Evolutionary conservation across 2,797 vertebrate species (phyloP), one percentile per base, ranked within the genome.

Genomic region (Acrossocheilus fasciatus): DNA sequence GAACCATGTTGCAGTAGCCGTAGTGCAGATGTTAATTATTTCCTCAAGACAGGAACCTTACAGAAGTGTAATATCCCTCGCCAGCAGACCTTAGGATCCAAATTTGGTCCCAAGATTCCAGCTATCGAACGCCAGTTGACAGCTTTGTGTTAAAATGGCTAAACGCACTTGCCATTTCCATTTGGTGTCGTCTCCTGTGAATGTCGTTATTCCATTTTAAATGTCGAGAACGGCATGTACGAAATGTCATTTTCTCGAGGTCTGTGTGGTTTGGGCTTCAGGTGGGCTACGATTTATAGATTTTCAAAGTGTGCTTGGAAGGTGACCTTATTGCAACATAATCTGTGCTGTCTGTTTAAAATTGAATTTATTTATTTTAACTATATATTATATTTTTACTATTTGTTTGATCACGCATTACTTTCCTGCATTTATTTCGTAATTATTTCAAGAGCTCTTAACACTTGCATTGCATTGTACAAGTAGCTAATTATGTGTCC

Each of bases 341-440:
- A 91, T 91, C 92, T 79, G 89, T 90, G 81, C 89, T 89, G 82
- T 57, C 76, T 73, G 93, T 94, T 93, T 94, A 93, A 91, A 89
- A 87, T 92, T 92, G 92, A 94, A 91, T 93, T 96, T 96, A 96
- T 96, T 96, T 96, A 96, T 96, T 96, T 93, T 93, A 95, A 94
- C 93, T 95, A 94, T 95, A 95, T 95, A 89, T 94, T 92, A 94
- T 95, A 95, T 95, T 90, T 95, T 92, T 92, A 93, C 93, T 94
- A 94, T 94, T 95, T 95, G 94, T 95, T 94, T 95, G 81, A 93
- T 92, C 93, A 93, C 92, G 92, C 94, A 94, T 95, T 95, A 92
- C 93, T 94, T 93, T 96, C 93, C 93, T 93, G 92, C 93, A 93
- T 95, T 95, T 95, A 93, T 95, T 95, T 95, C 94, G 91, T 92